Base-by-base conservation (phyloP, 2,888 invertebrate species). In the Chymomyza caudatula region DNA sequence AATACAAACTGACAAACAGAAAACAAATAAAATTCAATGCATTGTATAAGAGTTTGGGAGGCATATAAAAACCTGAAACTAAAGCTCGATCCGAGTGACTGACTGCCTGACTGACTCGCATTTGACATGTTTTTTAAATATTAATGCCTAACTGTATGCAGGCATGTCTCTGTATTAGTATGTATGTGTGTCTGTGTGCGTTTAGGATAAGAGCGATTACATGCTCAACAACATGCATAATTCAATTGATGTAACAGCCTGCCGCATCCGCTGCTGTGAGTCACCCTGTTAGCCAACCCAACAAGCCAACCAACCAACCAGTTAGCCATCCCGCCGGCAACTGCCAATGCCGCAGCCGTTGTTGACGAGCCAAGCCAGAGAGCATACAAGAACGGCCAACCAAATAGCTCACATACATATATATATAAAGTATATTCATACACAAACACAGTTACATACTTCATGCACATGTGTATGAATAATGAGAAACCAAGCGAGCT, bases 171-270 rank as follows among this genome's bases (percentile, higher is more conserved):
- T 57, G 22, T 67, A 37, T 20, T 17, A 11, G 43, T 47, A 11
- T 58, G 29, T 61, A 55, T 58, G 43, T 60, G 49, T 49, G 56
- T 57, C 37, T 52, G 47, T 60, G 63, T 60, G 65, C 25, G 63
- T 63, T 73, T 73, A 65, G 67, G 67, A 72, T 69, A 68, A 82
- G 62, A 78, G 78, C 78, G 77, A 85, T 82, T 78, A 77, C 78
- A 78, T 42, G 44, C 52, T 57, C 53, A 42, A 19, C 52, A 58
- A 29, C 63, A 63, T 78, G 73, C 83, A 78, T 78, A 83, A 83
- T 83, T 83, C 77, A 83, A 78, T 83, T 78, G 80, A 71, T 76
- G 76, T 76, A 73, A 73, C 78, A 78, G 77, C 60, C 63, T 73
- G 70, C 55, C 51, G 47, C 37, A 44, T 19, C 13, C 19, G 54